Conservation (phyloP, 2,888 invertebrate species). For the Andrena bicolor region DNA sequence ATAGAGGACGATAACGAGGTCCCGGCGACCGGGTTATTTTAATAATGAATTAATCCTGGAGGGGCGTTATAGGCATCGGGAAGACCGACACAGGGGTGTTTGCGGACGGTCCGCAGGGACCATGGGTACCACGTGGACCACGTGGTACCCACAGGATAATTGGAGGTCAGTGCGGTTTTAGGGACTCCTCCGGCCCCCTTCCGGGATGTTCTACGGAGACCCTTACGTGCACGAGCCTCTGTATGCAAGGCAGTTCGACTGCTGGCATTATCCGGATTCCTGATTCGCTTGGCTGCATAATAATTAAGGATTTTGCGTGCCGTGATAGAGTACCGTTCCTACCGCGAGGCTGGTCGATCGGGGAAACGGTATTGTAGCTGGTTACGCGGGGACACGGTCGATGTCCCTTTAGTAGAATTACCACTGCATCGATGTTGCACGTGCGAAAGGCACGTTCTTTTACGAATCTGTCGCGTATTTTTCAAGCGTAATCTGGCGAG, state of each 20-base stretch:
- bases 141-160: slow-evolving; percentile 80
- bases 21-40: slow-evolving; percentile 68
- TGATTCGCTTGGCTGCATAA: slow-evolving; percentile 65
- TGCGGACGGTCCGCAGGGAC: slow-evolving; percentile 75
- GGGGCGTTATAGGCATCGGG: slow-evolving; percentile 61
- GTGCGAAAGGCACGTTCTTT: neutral
- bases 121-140: slow-evolving; percentile 69
- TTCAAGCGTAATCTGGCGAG: too few relatives aligned
- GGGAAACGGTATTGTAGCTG: neutral
- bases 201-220: slow-evolving; percentile 63
- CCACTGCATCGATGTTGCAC: neutral
- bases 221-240: slow-evolving; percentile 65
- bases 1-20: slow-evolving; percentile 62
- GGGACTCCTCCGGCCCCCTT: slow-evolving; percentile 68
- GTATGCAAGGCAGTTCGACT: slow-evolving; percentile 62
- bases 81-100: slow-evolving; percentile 69
- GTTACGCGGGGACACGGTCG: neutral
- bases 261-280: slow-evolving; percentile 76
- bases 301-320: slow-evolving; percentile 71
- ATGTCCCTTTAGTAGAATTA: neutral
- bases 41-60: slow-evolving; percentile 77
- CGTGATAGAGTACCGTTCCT: slow-evolving; percentile 43
- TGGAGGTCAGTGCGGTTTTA: slow-evolving; percentile 80
- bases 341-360: slow-evolving; percentile 22
- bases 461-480: neutral